phyloP scores from a whole-genome alignment of 2,888 invertebrate genomes.

The Macaria notata region DNA sequence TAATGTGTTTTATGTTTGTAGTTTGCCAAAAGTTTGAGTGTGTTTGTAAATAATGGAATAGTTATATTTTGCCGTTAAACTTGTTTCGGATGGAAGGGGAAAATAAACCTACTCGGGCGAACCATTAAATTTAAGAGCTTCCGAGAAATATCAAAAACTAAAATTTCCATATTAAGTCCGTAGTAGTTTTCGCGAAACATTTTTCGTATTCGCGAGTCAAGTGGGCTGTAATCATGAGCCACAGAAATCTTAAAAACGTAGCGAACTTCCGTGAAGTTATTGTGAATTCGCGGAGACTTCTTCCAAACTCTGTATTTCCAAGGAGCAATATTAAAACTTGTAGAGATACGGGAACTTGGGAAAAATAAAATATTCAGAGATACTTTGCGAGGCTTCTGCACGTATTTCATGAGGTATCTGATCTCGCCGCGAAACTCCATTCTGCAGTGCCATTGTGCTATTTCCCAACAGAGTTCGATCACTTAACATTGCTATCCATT shows the following conservation, averaged over 20 bases:
- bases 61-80: neutral
- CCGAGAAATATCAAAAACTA: no score
- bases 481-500: slow-evolving; percentile 35
- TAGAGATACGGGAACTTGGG: slow-evolving; percentile 36
- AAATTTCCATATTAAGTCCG: no score
- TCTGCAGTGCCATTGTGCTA: slow-evolving; percentile 32
- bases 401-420: slow-evolving; percentile 38
- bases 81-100: neutral
- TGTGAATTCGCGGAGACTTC: slow-evolving; percentile 47
- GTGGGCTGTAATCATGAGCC: slow-evolving; percentile 40
- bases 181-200: neutral
- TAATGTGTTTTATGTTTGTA: slow-evolving; percentile 21
- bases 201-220: neutral
- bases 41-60: slow-evolving; percentile 11
- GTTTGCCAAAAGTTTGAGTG: slow-evolving; percentile 8
- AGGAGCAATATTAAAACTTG: slow-evolving; percentile 50
- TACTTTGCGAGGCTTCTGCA: slow-evolving; percentile 28
- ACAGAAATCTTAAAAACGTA: slow-evolving; percentile 50
- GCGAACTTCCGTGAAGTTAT: slow-evolving; percentile 48
- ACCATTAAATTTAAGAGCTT: no score
- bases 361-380: slow-evolving; percentile 36
- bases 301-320: slow-evolving; percentile 41
- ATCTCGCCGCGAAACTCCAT: slow-evolving; percentile 32
- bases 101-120: no score
- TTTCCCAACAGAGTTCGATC: slow-evolving; percentile 36